A percentile compares a stretch with the other conserved stretches of the same genome.
phyloP scores from a whole-genome alignment of 2,113 vertebrate species.

The Gallinago media region DNA sequence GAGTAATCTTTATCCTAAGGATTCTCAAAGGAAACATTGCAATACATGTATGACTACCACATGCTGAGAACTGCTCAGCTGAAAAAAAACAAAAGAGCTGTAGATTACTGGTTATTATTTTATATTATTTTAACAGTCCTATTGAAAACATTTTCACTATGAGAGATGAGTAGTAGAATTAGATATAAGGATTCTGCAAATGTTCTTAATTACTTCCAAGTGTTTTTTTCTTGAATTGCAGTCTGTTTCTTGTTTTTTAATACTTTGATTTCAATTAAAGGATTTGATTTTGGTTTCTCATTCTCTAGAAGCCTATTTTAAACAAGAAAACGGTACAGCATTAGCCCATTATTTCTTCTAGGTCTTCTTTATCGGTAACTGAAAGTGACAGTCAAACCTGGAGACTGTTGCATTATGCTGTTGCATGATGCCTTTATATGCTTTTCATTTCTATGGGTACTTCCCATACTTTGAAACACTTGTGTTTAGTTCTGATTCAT shows the following conservation, averaged over 20 bases:
- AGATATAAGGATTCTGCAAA: not conserved
- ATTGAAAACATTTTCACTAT: not conserved
- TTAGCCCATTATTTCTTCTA: not conserved
- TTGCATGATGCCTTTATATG: not conserved
- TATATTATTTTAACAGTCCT: not conserved
- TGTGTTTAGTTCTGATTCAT: not conserved
- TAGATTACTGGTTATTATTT: not conserved
- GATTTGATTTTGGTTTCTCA: not conserved
- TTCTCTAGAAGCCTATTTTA: not conserved
- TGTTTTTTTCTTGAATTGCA: not conserved
- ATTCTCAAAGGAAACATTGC: not conserved
- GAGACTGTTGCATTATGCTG: not conserved
- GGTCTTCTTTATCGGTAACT: not conserved
- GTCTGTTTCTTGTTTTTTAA: not conserved
- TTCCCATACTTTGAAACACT: not conserved
- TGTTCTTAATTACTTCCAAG: not conserved
- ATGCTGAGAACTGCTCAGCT: not conserved
- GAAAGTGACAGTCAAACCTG: not conserved
- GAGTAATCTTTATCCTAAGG: not conserved
- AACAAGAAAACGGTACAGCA: not conserved
- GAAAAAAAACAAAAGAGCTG: not conserved
- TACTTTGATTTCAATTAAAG: not conserved
- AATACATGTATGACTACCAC: fast-evolving
- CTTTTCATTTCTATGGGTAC: not conserved
- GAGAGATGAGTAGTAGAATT: not conserved